Conservation (phyloP, 2,797 vertebrate genomes). For the Apogon hyalosoma region DNA sequence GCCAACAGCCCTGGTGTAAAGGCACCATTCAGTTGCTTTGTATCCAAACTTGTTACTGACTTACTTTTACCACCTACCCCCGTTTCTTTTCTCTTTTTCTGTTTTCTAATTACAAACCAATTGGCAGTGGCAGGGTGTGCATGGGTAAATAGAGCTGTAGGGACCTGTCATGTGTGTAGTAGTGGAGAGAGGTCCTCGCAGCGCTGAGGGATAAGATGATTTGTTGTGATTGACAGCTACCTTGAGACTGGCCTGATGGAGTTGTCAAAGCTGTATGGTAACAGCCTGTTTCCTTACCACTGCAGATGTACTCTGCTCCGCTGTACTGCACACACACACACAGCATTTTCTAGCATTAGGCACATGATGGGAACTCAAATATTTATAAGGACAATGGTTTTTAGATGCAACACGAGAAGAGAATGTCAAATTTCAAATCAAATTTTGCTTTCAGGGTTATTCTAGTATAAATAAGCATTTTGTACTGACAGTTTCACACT, state of each 20-base stretch:
- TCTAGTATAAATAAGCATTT: conserved; percentile 75
- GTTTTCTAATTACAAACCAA: conserved; percentile 90
- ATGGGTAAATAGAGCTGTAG: conserved; percentile 97
- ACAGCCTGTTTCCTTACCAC: conserved; percentile 84
- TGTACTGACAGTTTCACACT: conserved; percentile 63
- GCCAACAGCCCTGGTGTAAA: conserved; percentile 80
- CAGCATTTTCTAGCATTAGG: conserved; percentile 49
- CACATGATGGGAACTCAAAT: conserved; percentile 75
- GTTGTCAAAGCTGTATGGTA: conserved; percentile 92
- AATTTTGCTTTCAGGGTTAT: conserved; percentile 58
- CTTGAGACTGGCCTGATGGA: conserved; percentile 99
- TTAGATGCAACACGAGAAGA: conserved; percentile 69
- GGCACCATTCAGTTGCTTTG: conserved; percentile 82
- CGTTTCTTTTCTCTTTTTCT: conserved; percentile 76
- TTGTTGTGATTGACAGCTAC: conserved; percentile 99
- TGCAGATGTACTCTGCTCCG: conserved; percentile 86
- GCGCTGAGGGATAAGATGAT: conserved; percentile 94
- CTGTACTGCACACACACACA: conserved; percentile 77
- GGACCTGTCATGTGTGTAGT: conserved; percentile 90
- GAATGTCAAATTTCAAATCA: conserved; percentile 66
- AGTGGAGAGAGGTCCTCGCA: conserved; percentile 90
- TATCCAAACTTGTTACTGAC: conserved; percentile 91
- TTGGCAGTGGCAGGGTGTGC: conserved; percentile 89
- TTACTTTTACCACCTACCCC: conserved; percentile 63
- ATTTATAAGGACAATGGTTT: conserved; percentile 73